These are phyloP conservation scores for Eupeodes latifasciatus DNA, from an alignment of 2,888 invertebrate species.

Conservation along the genomic window DNA sequence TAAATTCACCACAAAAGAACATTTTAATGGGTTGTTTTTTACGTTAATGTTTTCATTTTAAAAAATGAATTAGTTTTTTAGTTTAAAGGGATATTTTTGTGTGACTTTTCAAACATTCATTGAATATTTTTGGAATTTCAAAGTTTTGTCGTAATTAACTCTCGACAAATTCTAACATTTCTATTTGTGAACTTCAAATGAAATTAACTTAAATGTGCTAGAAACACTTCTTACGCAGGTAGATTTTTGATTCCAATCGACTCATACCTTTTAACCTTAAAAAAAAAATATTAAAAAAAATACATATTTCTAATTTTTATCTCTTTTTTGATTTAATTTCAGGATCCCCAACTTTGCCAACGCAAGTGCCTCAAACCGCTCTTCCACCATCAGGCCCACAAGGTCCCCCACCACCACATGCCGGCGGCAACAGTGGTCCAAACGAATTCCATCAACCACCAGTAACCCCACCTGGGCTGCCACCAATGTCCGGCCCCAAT, in stretches of 20 bases:
- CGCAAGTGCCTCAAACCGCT: slow-evolving; percentile 79
- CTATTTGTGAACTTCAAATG: no score
- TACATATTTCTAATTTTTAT: slow-evolving; percentile 23
- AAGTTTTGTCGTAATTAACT: no score
- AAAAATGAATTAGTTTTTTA: neutral
- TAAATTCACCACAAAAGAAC: slow-evolving; percentile 40
- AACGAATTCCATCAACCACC: slow-evolving; percentile 77
- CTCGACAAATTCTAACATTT: no score
- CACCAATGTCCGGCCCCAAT: slow-evolving; percentile 71
- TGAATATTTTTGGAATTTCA: no score
- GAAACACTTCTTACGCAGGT: no score
- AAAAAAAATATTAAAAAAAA: no score
- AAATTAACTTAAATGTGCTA: no score
- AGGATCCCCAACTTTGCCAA: slow-evolving; percentile 85
- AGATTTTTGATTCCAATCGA: no score
- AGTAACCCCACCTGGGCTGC: slow-evolving; percentile 77
- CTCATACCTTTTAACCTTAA: neutral
- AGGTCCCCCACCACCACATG: slow-evolving; percentile 76
- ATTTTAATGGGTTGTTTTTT: slow-evolving; percentile 20
- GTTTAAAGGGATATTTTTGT: neutral
- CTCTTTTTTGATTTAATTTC: slow-evolving; percentile 78
- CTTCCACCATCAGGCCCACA: slow-evolving; percentile 75
- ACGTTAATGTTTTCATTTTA: neutral
- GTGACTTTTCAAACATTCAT: no score
- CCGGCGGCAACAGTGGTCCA: slow-evolving; percentile 49